Percentiles rank a stretch among this genome's conserved stretches.
Conservation (phyloP, 2,797 vertebrate species). For the Clangula hyemalis region DNA sequence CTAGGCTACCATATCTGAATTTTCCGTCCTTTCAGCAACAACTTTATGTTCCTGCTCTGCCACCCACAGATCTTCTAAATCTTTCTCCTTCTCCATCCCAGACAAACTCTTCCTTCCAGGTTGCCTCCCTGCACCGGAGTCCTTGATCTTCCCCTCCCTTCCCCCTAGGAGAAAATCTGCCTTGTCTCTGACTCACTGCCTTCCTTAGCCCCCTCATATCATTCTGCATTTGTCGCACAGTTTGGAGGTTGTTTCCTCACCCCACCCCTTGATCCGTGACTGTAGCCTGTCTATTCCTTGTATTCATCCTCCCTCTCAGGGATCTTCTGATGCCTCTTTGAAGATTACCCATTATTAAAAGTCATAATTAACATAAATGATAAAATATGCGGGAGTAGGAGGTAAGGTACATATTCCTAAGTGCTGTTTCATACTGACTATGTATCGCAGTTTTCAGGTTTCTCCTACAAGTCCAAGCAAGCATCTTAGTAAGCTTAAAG, state of each 20-base stretch:
- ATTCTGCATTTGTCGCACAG: not conserved
- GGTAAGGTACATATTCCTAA: not conserved
- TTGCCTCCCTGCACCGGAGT: not conserved
- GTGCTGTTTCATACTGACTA: not conserved
- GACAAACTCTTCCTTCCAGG: not conserved
- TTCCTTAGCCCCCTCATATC: not conserved
- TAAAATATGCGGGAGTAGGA: slow-evolving; percentile 28
- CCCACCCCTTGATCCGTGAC: not conserved
- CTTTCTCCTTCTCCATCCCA: not conserved
- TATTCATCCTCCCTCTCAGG: not conserved
- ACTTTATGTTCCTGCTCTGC: not conserved
- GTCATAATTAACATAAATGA: slow-evolving; percentile 24
- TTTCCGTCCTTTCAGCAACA: not conserved
- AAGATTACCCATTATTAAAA: slow-evolving; percentile 6
- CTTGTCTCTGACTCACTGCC: slow-evolving; percentile 15
- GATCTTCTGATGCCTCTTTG: not conserved
- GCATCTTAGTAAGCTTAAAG: slow-evolving; percentile 11
- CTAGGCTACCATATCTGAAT: not conserved
- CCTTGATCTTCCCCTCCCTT: slow-evolving; percentile 27
- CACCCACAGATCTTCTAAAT: not conserved
- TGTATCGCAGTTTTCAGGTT: slow-evolving; percentile 32
- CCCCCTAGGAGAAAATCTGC: slow-evolving; percentile 18
- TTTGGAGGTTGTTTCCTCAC: not conserved
- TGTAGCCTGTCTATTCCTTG: not conserved
- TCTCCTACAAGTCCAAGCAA: slow-evolving; percentile 62